Conservation (phyloP, 1,140 invertebrate species). For the Ditylenchus dipsaci region DNA sequence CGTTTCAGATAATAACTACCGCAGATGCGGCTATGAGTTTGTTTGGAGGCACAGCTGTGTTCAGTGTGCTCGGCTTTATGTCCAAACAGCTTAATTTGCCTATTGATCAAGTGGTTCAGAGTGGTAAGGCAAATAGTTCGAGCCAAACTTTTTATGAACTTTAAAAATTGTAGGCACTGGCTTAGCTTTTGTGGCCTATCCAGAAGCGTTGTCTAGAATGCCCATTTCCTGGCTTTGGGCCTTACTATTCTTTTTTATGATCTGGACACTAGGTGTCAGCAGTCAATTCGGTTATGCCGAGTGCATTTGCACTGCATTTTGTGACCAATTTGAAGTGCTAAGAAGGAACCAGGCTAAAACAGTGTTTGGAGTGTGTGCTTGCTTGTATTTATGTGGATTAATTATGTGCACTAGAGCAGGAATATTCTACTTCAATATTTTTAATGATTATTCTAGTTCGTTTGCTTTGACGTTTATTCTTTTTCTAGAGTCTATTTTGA, state of each 20-base stretch:
- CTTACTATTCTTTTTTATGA: slow-evolving; percentile 60
- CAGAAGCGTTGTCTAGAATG: slow-evolving; percentile 58
- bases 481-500: slow-evolving; percentile 35
- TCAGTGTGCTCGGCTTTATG: slow-evolving; percentile 67
- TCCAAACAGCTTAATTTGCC: slow-evolving; percentile 60
- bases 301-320: slow-evolving; percentile 44
- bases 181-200: slow-evolving; percentile 58
- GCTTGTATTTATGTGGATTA: slow-evolving; percentile 34
- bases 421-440: slow-evolving; percentile 47
- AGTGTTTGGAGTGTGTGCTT: slow-evolving; percentile 29
- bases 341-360: slow-evolving; percentile 25
- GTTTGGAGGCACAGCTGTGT: slow-evolving; percentile 64
- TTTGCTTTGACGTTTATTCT: slow-evolving; percentile 36
- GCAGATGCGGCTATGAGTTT: slow-evolving; percentile 68
- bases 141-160: neutral
- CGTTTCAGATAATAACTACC: slow-evolving; percentile 65
- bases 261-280: slow-evolving; percentile 59
- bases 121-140: slow-evolving; percentile 9
- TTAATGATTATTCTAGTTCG: slow-evolving; percentile 38
- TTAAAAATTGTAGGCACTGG: slow-evolving; percentile 31
- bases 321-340: slow-evolving; percentile 42
- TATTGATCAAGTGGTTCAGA: slow-evolving; percentile 65
- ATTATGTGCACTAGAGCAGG: slow-evolving; percentile 44
- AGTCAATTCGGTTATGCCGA: slow-evolving; percentile 52
- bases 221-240: slow-evolving; percentile 61